These are phyloP conservation scores for Balaeniceps rex DNA, from an alignment of 2,113 vertebrate genomes.

Conservation along the genomic window DNA sequence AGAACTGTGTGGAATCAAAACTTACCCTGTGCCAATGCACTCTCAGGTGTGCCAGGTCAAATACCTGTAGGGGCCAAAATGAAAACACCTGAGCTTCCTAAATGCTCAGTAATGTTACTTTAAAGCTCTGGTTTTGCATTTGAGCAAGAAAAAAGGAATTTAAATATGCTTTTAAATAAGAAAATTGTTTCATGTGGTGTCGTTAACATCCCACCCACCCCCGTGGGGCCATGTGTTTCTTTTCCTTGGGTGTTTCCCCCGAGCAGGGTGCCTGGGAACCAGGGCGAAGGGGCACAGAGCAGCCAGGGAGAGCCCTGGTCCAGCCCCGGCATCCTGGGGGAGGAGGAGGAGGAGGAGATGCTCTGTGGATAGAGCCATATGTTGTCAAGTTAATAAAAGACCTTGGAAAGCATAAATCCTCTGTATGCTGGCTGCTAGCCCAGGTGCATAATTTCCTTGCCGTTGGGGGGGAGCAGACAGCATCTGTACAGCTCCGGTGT, in stretches of 20 bases:
- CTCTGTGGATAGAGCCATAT: constrained; percentile 47
- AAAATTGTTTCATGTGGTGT: fast-evolving
- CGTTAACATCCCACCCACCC: neutral
- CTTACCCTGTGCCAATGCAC: fast-evolving
- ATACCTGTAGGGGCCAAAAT: neutral
- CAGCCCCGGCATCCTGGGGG: neutral
- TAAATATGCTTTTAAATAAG: neutral
- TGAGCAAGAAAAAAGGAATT: neutral
- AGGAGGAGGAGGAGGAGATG: neutral
- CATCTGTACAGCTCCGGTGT: constrained; percentile 7
- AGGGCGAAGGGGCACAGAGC: neutral
- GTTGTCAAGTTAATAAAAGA: constrained; percentile 60
- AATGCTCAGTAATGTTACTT: neutral
- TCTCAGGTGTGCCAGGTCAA: neutral
- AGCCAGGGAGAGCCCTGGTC: neutral
- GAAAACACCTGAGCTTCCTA: neutral
- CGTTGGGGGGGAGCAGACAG: neutral
- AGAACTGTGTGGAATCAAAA: neutral
- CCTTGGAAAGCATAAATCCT: constrained; percentile 55
- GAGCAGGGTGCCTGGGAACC: neutral
- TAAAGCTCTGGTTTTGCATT: neutral
- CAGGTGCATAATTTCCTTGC: constrained; percentile 38
- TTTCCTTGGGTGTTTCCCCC: fast-evolving
- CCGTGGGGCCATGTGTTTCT: neutral
- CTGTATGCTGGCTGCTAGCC: constrained; percentile 39